Conservation (phyloP, 2,888 invertebrate species). For the Labia minor region DNA sequence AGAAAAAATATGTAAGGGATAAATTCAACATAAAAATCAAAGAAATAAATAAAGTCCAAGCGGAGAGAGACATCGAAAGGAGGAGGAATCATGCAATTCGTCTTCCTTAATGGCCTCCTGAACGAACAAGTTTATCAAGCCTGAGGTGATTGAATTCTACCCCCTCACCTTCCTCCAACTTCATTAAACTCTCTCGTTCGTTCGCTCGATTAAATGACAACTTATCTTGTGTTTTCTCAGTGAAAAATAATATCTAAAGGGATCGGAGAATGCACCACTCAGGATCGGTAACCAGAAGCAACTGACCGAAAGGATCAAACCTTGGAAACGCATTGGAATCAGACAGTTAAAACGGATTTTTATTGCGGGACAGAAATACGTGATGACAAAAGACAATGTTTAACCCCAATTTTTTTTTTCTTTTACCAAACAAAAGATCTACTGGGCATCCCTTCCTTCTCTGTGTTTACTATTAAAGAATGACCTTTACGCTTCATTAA, state of each 20-base stretch:
- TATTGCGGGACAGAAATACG: neutral
- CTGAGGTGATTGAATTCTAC: neutral
- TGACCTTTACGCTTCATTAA: neutral
- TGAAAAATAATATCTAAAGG: too few relatives aligned
- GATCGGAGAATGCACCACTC: too few relatives aligned
- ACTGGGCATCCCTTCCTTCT: neutral
- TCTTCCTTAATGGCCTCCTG: neutral
- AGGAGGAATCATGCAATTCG: neutral
- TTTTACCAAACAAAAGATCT: neutral
- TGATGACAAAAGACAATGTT: neutral
- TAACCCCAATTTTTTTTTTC: neutral
- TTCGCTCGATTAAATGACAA: too few relatives aligned
- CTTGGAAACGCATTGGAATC: neutral
- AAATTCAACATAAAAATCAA: neutral
- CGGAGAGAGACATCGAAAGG: neutral
- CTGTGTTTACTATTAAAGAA: neutral
- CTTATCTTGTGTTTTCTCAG: too few relatives aligned
- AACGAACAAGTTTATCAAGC: neutral
- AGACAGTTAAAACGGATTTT: neutral
- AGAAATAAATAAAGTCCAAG: neutral
- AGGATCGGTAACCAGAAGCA: too few relatives aligned
- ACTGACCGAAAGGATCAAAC: too few relatives aligned
- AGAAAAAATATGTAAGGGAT: neutral
- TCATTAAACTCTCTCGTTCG: too few relatives aligned
- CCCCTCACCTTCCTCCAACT: too few relatives aligned